phyloP scores from a whole-genome alignment of 2,113 vertebrate genomes.

The Sinocyclocheilus rhinocerous region DNA sequence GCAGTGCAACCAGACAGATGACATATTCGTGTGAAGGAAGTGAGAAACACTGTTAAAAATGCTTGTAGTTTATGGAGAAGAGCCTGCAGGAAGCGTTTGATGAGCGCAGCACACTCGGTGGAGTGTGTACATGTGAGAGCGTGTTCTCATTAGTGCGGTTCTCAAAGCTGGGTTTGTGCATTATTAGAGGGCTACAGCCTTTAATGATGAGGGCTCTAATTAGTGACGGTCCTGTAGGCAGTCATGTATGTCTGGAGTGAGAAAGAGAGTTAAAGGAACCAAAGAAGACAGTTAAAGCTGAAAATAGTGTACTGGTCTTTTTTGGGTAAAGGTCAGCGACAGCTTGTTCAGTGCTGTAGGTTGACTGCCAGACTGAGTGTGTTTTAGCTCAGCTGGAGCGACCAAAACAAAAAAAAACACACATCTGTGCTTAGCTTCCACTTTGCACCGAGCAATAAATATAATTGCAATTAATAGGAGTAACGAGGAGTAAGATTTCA shows the following conservation, averaged over 20 bases:
- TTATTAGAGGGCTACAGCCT: conserved; percentile 21
- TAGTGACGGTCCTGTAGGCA: conserved; percentile 16
- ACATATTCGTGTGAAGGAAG: not conserved
- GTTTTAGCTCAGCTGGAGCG: not conserved
- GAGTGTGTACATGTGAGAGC: conserved; percentile 5
- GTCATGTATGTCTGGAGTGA: conserved; percentile 7
- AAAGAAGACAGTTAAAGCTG: not conserved
- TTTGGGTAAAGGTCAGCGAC: not conserved
- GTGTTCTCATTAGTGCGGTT: conserved; percentile 13
- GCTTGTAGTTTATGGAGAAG: not conserved
- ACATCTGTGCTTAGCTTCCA: not conserved
- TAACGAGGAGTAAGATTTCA: not conserved
- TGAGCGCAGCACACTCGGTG: not conserved
- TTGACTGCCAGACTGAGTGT: not conserved
- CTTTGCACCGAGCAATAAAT: not conserved
- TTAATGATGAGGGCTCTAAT: conserved; percentile 42
- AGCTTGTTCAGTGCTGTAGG: not conserved
- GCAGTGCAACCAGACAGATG: not conserved
- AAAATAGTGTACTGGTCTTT: not conserved
- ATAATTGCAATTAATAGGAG: not conserved
- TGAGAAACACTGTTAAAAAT: not conserved
- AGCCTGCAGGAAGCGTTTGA: not conserved
- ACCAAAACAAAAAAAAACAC: not conserved
- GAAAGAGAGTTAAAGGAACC: not conserved
- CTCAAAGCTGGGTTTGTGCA: not conserved